A percentile compares a stretch with the other conserved stretches of the same genome.
These are phyloP conservation scores for Formica selysi DNA, from an alignment of 1,140 invertebrate species.

Conservation along the genomic window DNA sequence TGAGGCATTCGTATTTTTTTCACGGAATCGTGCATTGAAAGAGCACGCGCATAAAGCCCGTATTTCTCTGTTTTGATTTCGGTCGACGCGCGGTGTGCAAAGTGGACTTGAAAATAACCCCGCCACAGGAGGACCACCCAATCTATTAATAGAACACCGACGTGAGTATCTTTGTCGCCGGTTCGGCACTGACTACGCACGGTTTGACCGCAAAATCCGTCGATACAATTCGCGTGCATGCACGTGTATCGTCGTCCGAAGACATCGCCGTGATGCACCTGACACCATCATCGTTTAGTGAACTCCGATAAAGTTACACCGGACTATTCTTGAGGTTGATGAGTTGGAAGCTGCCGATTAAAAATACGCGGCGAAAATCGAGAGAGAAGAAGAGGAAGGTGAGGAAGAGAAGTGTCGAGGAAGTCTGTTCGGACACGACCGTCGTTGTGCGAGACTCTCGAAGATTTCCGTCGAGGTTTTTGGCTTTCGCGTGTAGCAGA, in stretches of 20 bases:
- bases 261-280: conserved; percentile 34
- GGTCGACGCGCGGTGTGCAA: conserved; percentile 71
- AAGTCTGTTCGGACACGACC: background rate
- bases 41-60: conserved; percentile 52
- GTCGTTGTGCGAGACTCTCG: conserved; percentile 34
- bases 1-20: conserved; percentile 31
- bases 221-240: conserved; percentile 62
- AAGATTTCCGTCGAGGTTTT: conserved; percentile 33
- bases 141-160: conserved; percentile 80
- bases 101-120: conserved; percentile 84
- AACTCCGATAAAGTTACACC: background rate
- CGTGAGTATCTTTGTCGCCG: conserved; percentile 80
- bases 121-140: conserved; percentile 76
- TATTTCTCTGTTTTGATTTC: conserved; percentile 76
- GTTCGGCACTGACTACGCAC: conserved; percentile 72
- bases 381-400: background rate
- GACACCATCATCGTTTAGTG: conserved; percentile 2
- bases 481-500: conserved; percentile 45
- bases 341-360: conserved; percentile 14
- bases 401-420: background rate
- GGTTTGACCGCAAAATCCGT: conserved; percentile 77
- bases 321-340: background rate
- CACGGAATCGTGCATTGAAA: conserved; percentile 42
- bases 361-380: background rate
- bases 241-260: conserved; percentile 40